phyloP scores from a whole-genome alignment of 2,888 invertebrate genomes.

The Seira ritae region DNA sequence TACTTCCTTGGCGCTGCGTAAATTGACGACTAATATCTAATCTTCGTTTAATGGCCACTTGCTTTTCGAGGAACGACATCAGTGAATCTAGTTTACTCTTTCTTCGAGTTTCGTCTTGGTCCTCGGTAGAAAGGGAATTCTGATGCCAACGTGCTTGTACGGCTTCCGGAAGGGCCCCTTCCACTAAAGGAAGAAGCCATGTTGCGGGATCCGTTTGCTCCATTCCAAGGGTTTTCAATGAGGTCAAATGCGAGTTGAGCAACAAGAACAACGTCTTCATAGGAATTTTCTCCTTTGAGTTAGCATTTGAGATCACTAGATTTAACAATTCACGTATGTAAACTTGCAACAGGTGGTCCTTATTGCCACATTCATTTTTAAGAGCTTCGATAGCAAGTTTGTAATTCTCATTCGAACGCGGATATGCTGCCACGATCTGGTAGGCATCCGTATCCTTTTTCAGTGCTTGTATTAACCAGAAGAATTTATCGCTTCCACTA shows the following conservation, averaged over 20 bases:
- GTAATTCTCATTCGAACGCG: conserved; percentile 31
- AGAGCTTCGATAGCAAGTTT: conserved; percentile 46
- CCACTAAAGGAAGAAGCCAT: conserved; percentile 70
- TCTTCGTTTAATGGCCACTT: conserved; percentile 27
- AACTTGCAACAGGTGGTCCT: conserved; percentile 73
- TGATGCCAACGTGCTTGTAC: conserved; percentile 72
- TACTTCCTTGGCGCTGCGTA: neutral
- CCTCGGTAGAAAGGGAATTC: neutral
- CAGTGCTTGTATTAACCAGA: conserved; percentile 69
- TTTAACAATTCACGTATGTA: conserved; percentile 73
- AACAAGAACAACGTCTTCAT: conserved; percentile 36
- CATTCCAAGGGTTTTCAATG: conserved; percentile 41
- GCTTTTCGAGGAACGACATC: conserved; percentile 36
- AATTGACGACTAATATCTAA: conserved; percentile 7
- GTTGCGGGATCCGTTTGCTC: conserved; percentile 42
- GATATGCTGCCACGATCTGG: conserved; percentile 68
- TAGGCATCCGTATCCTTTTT: conserved; percentile 67
- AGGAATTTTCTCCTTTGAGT: neutral
- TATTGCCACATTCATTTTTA: conserved; percentile 56
- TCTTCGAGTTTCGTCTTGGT: neutral
- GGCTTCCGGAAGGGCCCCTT: conserved; percentile 74
- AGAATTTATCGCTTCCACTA: conserved; percentile 60
- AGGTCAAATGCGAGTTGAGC: conserved; percentile 48
- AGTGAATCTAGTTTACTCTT: conserved; percentile 19
- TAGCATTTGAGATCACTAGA: conserved; percentile 69